Base-by-base conservation (phyloP, 2,888 invertebrate genomes). In the Meloe dianella region DNA sequence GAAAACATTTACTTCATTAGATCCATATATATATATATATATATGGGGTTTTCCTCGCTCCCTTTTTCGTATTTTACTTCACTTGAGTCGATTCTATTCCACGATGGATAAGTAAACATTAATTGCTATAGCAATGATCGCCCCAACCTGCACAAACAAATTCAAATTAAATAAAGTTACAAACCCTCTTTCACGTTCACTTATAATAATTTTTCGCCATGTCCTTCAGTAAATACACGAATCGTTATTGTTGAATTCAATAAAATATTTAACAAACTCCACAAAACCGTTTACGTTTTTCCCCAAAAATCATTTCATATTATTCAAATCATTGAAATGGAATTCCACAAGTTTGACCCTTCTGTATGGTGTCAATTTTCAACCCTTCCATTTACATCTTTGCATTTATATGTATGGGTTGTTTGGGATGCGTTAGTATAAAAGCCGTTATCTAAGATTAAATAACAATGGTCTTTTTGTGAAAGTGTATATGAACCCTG, bases 131-230 rank as follows among this genome's bases (percentile, higher is more conserved):
- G 24, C 24, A 54, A 12, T 29, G 14, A 30, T 57, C 20, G 17
- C 27, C 57, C n/a, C 20, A 12, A 32, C 32, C 58, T 58, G 2
- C 27, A 35, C 58, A 58, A 58, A 58, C 58, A 58, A 58, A 58
- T 29, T 30, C 32, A 35, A 58, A 59, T 24, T 14, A 32, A 35
- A 8, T 38, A 17, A 22, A n/a, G 1, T 6, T 24, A 59, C 35
- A n/a, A 2, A 9, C 17, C 41, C 41, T 22, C 22, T 51, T 51
- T 17, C 10, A 41, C 3, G 10, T 35, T 4, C 12, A 35, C 1
- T 30, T 30, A 9, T 35, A 35, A 35, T 5, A 27, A 4, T 27
- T 27, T 27, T 35, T 12, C 12, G n/a, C 14, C 10, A 35, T 14
- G 17, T 17, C 17, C 7, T 32, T 32, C 7, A 6, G 35, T 47